These are phyloP conservation scores for Sarcophaga rosellei DNA, from an alignment of 2,888 invertebrate genomes.

Conservation along the genomic window DNA sequence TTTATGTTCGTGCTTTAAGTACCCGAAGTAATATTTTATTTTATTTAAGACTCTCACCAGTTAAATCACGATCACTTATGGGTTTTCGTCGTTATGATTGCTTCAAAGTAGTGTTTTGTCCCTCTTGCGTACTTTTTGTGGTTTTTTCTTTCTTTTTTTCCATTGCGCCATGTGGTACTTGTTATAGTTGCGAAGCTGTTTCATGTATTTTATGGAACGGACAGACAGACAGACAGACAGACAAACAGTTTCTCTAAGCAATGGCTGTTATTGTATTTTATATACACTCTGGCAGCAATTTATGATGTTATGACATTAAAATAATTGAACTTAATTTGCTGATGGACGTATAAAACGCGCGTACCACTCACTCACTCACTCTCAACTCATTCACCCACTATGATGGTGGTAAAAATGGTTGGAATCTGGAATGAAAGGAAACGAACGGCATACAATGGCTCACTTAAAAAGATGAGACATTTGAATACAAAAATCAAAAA, in stretches of 20 bases:
- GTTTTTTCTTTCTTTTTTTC: slow-evolving; percentile 15
- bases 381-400: slow-evolving; percentile 60
- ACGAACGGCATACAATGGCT: slow-evolving; percentile 62
- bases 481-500: slow-evolving; percentile 45
- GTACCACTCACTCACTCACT: slow-evolving; percentile 52
- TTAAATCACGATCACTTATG: slow-evolving; percentile 68
- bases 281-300: slow-evolving; percentile 65
- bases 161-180: slow-evolving; percentile 40
- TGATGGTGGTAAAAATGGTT: slow-evolving; percentile 52
- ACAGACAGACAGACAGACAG: neutral
- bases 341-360: slow-evolving; percentile 67
- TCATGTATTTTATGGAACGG: neutral
- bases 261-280: slow-evolving; percentile 47
- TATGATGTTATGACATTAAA: slow-evolving; percentile 69
- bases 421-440: slow-evolving; percentile 59
- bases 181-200: neutral
- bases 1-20: slow-evolving; percentile 68
- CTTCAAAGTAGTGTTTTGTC: too few species aligned
- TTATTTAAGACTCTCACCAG: slow-evolving; percentile 68
- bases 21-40: slow-evolving; percentile 62
- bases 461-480: slow-evolving; percentile 62
- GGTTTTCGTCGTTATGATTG: neutral
- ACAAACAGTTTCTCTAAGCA: slow-evolving; percentile 48
- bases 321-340: slow-evolving; percentile 69
- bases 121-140: slow-evolving; percentile 10